Base-by-base conservation (phyloP, 1,140 invertebrate species). In the Trinorchestia longiramus region DNA sequence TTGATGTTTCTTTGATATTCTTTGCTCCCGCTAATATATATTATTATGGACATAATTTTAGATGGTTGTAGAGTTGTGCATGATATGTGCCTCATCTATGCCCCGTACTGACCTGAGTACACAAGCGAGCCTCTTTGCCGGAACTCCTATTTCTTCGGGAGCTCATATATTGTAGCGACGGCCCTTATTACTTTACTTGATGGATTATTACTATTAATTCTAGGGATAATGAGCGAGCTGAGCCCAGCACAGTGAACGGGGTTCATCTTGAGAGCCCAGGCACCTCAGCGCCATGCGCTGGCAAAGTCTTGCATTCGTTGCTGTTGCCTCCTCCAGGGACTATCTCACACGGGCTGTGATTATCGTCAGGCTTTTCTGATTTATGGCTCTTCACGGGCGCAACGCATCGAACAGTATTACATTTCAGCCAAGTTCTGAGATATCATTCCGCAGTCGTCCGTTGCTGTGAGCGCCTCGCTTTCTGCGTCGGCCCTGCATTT, bases 171-270 rank as follows among this genome's bases (percentile, higher is more conserved):
- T 94, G 92, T 94, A 94, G 92, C 92, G 43, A 94, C 43, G 92
- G 92, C 92, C 92, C 92, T 47, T 94, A 94, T 94, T 94, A 94
- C 92, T 17, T 94, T 94, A 94, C 92, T 94, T 94, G 92, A 94
- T 94, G 92, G 92, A 94, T 94, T 94, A 94, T 94, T 94, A 94
- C 41, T 94, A 94, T 43, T 94, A 94, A 94, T 94, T 94, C 92
- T 94, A 94, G 92, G 92, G 43, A 44, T 94, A 94, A 94, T 94
- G 92, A 94, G 92, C 44, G 92, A 94, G 92, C 92, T 42, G 44
- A 6, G 92, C 92, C 43, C 43, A 47, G 44, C 92, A 94, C 92
- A 77, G 62, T 77, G 62, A 77, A 28, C 62, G 62, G 62, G 47
- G 62, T 77, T 77, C 62, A 77, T 77, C 62, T 77, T 28, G 62